Base-by-base conservation (phyloP, 2,797 vertebrate genomes). In the Eupleurogrammus muticus region DNA sequence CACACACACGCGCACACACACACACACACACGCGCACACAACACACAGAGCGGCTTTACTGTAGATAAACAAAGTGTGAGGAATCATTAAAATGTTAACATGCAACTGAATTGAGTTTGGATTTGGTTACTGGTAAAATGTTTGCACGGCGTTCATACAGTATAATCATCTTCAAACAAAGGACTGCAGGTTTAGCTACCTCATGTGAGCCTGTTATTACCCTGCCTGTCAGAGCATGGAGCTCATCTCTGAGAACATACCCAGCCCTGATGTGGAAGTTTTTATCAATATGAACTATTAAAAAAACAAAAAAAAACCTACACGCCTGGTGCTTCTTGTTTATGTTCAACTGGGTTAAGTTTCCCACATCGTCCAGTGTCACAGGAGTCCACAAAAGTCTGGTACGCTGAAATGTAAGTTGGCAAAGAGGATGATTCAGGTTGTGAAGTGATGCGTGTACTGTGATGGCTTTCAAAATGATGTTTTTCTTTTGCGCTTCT, bases 21-120 rank as follows among this genome's bases (percentile, higher is more conserved):
- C 35, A 36, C 35, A 9, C 10, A 36, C 35, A 8, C 35, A 36
- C 35, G 35, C 66, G 83, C 53, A 82, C 73, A 74, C 71, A 70
- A 63, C 70, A 81, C 72, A 83, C 76, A 73, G 16, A 70, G 24
- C 24, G 28, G 52, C 23, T 11, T 21, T 34, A 17, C 40, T 44
- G 40, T 44, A 63, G 21, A 73, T 60, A 35, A 67, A 57, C n/a
- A 44, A 52, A 66, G 62, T 76, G 70, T 54, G 79, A 85, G 64
- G 79, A 83, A 61, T 73, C 32, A 48, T 53, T 76, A 57, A 85
- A 83, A 83, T 60, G 70, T 84, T 61, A 73, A 75, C 77, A 87
- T 86, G 82, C 87, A 86, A 75, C 20, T 1, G 40, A 60, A 75
- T 52, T 59, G 48, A 72, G 44, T 42, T 74, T 71, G 20, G 73